phyloP scores from a whole-genome alignment of 2,113 vertebrate species.

The Seriola dumerili region DNA sequence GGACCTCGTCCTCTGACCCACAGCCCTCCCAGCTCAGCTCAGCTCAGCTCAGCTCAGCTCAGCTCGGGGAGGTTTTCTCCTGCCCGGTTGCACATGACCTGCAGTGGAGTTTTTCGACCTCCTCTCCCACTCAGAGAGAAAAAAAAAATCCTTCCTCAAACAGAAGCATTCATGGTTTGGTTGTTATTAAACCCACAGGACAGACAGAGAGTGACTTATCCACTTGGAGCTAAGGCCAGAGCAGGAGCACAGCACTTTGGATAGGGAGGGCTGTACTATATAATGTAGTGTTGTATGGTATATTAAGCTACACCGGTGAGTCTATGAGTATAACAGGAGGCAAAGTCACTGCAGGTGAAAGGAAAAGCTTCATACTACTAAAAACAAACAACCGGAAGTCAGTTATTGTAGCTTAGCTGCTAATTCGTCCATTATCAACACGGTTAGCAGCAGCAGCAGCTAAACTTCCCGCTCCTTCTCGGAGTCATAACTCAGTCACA shows the following conservation, averaged over 20 bases:
- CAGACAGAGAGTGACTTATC: constrained; percentile 5
- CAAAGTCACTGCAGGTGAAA: too few relatives aligned
- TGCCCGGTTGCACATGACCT: constrained; percentile 18
- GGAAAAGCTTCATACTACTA: too few relatives aligned
- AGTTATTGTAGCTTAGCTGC: too few relatives aligned
- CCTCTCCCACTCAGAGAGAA: constrained; percentile 6
- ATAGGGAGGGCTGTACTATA: background rate
- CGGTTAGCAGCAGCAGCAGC: too few relatives aligned
- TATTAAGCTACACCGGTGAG: background rate
- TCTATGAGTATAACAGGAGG: background rate
- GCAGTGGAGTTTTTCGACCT: background rate
- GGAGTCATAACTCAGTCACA: background rate
- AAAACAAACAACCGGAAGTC: too few relatives aligned
- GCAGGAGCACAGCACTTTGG: background rate
- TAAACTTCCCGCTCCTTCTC: too few relatives aligned
- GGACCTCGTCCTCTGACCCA: constrained; percentile 13
- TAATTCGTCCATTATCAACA: too few relatives aligned
- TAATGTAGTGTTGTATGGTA: background rate
- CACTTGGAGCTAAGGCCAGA: background rate
- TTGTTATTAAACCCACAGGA: constrained; percentile 26
- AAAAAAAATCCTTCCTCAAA: constrained; percentile 11
- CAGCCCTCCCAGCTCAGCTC: constrained; percentile 8
- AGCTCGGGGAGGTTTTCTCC: constrained; percentile 16
- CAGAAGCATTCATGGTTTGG: background rate
- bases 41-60: background rate